Conservation (phyloP, 1,140 invertebrate species). For the Anastrepha ludens region DNA sequence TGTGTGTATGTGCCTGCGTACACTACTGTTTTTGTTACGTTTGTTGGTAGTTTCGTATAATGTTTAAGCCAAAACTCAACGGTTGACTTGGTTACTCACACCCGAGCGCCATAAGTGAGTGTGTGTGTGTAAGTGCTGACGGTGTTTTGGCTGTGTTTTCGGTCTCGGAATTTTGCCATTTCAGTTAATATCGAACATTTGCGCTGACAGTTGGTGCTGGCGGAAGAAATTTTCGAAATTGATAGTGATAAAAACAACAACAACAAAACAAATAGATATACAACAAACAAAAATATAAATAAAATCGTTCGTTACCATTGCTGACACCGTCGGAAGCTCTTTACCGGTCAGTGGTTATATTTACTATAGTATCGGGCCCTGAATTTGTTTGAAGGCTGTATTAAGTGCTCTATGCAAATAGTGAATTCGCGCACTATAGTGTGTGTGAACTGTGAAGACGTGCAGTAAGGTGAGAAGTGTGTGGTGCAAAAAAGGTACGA, state of each 20-base stretch:
- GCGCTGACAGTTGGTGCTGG: slow-evolving; percentile 2
- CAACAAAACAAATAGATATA: slow-evolving; percentile 26
- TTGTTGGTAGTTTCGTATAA: slow-evolving; percentile 42
- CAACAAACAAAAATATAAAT: slow-evolving; percentile 21
- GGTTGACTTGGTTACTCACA: slow-evolving; percentile 39
- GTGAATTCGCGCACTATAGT: not conserved
- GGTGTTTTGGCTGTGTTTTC: slow-evolving; percentile 41
- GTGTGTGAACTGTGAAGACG: slow-evolving; percentile 18
- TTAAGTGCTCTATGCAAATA: not conserved
- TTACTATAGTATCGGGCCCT: not conserved
- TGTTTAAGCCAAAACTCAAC: slow-evolving; percentile 47
- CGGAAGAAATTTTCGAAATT: slow-evolving; percentile 27
- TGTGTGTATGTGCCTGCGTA: not conserved
- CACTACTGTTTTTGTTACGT: not conserved
- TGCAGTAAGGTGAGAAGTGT: slow-evolving; percentile 32
- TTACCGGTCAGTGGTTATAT: not conserved
- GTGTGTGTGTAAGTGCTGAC: not conserved
- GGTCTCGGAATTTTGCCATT: slow-evolving; percentile 39
- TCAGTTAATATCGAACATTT: slow-evolving; percentile 46
- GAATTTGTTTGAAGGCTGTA: not conserved
- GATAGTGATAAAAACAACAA: slow-evolving; percentile 13
- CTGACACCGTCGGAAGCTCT: slow-evolving; percentile 26
- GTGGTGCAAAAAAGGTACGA: not conserved
- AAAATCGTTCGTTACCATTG: slow-evolving; percentile 10
- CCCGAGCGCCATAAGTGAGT: not conserved